These are phyloP conservation scores for Luffia ferchaultella DNA, from an alignment of 2,888 invertebrate species.

Conservation along the genomic window DNA sequence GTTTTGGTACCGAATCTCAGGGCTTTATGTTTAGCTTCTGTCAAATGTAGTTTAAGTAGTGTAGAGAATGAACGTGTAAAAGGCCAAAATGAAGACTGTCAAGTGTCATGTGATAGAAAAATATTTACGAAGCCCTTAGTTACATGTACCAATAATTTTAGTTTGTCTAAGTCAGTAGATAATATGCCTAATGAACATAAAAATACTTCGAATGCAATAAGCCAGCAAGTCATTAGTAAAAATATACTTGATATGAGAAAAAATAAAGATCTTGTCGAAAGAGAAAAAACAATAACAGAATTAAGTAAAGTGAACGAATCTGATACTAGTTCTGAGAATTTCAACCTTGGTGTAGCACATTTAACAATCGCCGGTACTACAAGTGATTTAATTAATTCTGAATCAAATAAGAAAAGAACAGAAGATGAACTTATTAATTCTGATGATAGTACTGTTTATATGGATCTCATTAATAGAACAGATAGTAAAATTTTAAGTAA, in stretches of 20 bases:
- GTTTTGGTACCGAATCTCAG: slow-evolving; percentile 20
- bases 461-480: slow-evolving; percentile 46
- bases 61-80: slow-evolving; percentile 36
- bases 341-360: neutral
- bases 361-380: slow-evolving; percentile 3
- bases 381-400: slow-evolving; percentile 22
- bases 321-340: too few relatives aligned
- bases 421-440: slow-evolving; percentile 17
- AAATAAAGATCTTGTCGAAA: neutral
- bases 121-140: slow-evolving; percentile 10
- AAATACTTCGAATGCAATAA: neutral
- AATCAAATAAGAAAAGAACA: slow-evolving; percentile 15
- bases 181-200: neutral
- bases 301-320: neutral
- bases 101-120: slow-evolving; percentile 49
- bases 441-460: slow-evolving; percentile 34
- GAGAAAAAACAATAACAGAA: neutral
- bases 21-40: slow-evolving; percentile 46
- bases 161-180: neutral
- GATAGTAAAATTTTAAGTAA: slow-evolving; percentile 29
- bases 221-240: neutral
- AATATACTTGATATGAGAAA: neutral
- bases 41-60: slow-evolving; percentile 46
- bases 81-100: slow-evolving; percentile 45
- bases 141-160: neutral